Evolutionary conservation across 2,113 vertebrate species (phyloP), one percentile per base, ranked within the genome.

Genomic region (Prinia subflava): DNA sequence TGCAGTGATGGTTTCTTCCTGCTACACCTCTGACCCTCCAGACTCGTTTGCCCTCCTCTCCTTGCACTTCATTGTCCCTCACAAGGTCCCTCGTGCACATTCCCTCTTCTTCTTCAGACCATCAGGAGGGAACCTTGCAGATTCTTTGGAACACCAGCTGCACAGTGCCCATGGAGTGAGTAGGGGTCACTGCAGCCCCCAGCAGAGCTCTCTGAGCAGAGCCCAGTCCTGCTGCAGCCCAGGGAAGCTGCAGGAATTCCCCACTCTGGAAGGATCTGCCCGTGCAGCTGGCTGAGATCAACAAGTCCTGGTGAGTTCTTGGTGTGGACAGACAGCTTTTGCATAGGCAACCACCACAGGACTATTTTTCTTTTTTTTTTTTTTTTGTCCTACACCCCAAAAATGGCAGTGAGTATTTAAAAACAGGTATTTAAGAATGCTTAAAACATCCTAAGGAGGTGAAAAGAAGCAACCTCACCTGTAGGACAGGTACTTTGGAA

Each of bases 241-340:
- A 11, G 53, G 9, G 41, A 68, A 39, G 27, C 1, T 42, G 42
- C 0, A 1, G 14, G 37, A 30, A 6, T 28, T 89, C 49, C 62
- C 53, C 49, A 25, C 13, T 17, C 1, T 1, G 1, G 17, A 15
- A 6, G 16, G 8, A 33, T 15, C 56, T 68, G n/a, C 44, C 39
- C 0, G 0, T n/a, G n/a, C n/a, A 41, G 8, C 22, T 11, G 7
- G 23, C 1, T 56, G 30, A 22, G 23, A 47, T 24, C 7, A 69
- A 6, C 27, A 5, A 31, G 22, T 44, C 63, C 50, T 37, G 60
- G 8, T 11, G 33, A 28, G 31, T 30, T 49, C 42, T 16, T 33
- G 33, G 35, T 68, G 39, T 33, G 35, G 41, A 87, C 77, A 46
- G 33, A 57, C 49, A n/a, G 3, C 19, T 57, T 46, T 64, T 44